Evolutionary conservation across 1,140 invertebrate genomes (phyloP).

Genomic region (Helicoverpa zea): DNA sequence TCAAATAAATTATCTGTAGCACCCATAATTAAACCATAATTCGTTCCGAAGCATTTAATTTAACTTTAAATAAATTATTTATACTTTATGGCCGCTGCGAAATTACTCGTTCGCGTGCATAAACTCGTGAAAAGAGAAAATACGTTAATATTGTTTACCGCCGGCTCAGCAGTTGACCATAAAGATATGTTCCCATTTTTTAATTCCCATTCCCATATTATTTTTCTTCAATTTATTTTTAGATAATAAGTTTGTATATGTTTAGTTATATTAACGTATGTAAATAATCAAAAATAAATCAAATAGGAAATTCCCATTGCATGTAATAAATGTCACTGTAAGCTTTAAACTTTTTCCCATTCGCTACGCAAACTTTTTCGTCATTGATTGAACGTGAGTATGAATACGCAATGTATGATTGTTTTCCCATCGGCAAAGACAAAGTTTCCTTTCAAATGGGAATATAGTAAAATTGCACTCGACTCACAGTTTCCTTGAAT

Average conservation of each 20-base stretch:
- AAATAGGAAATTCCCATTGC: not conserved
- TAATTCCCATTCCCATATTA: too few species aligned
- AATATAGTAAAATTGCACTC: not conserved
- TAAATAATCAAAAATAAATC: too few species aligned
- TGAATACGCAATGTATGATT: not conserved
- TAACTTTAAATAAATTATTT: slow-evolving; percentile 27
- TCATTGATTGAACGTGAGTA: not conserved
- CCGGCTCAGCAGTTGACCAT: slow-evolving; percentile 8
- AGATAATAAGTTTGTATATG: too few species aligned
- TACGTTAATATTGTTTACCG: slow-evolving; percentile 8
- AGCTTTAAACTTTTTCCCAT: not conserved
- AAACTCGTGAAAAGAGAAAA: slow-evolving; percentile 34
- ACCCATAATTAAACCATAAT: slow-evolving; percentile 17
- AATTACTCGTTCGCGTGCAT: slow-evolving; percentile 36
- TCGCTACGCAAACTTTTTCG: not conserved
- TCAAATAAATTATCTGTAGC: slow-evolving; percentile 7
- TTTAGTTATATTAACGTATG: too few species aligned
- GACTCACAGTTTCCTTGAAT: not conserved
- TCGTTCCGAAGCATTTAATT: slow-evolving; percentile 2
- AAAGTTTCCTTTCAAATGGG: not conserved
- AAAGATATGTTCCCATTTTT: not conserved
- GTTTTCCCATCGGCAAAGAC: not conserved
- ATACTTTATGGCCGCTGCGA: slow-evolving; percentile 27
- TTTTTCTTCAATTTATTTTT: too few species aligned
- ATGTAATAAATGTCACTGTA: not conserved